A percentile compares a stretch with the other conserved stretches of the same genome.
These are phyloP conservation scores for Gallirallus australis DNA, from an alignment of 2,797 vertebrate genomes.

Conservation along the genomic window DNA sequence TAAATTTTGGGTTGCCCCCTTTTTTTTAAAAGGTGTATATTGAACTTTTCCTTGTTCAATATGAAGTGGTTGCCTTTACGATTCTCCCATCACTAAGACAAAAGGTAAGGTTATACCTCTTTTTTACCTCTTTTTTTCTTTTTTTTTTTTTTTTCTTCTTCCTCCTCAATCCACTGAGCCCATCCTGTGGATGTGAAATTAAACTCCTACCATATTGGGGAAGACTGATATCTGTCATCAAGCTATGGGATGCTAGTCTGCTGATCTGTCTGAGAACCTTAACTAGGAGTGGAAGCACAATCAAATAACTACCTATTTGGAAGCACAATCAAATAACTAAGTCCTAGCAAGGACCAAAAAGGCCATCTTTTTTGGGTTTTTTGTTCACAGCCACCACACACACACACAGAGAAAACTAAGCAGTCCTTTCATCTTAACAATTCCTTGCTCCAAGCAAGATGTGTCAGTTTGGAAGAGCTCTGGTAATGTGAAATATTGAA, in stretches of 20 bases:
- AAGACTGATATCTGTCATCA: neutral
- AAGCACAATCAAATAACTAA: neutral
- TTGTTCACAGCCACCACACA: neutral
- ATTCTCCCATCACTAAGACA: neutral
- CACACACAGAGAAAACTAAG: neutral
- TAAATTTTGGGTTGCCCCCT: too few relatives aligned
- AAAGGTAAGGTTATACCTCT: neutral
- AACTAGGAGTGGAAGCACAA: neutral
- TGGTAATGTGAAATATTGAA: neutral
- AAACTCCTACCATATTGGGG: neutral
- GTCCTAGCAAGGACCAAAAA: neutral
- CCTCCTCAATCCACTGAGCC: too few relatives aligned
- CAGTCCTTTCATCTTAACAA: neutral
- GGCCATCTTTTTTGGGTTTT: too few relatives aligned
- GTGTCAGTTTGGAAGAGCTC: neutral
- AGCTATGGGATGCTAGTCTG: neutral
- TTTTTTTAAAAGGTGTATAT: neutral
- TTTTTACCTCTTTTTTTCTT: neutral
- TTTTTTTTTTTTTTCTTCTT: neutral
- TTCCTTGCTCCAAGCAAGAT: neutral
- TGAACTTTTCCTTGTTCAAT: neutral
- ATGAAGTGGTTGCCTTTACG: neutral
- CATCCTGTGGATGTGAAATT: neutral
- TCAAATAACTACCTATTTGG: neutral
- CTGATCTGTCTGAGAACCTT: neutral